These are phyloP conservation scores for Tauraco erythrolophus DNA, from an alignment of 2,113 vertebrate species.

Conservation along the genomic window DNA sequence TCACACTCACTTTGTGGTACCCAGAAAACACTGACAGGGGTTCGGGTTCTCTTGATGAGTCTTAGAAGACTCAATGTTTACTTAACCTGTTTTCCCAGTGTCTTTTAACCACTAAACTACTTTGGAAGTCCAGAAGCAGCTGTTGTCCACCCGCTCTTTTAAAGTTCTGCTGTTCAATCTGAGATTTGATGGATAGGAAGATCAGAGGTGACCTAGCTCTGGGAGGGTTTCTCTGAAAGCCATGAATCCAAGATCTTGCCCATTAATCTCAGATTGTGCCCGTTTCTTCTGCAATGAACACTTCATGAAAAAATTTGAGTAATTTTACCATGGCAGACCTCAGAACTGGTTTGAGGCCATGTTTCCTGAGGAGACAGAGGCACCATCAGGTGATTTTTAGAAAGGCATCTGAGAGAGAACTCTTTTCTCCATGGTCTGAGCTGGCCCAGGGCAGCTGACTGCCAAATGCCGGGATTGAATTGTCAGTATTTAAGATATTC, in stretches of 20 bases:
- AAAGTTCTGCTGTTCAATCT: not conserved
- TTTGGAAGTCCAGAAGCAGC: not conserved
- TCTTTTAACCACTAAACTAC: not conserved
- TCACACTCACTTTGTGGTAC: not conserved
- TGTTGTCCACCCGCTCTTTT: not conserved
- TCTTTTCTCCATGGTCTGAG: not conserved
- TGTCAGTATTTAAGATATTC: not conserved
- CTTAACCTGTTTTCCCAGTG: not conserved
- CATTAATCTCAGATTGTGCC: not conserved
- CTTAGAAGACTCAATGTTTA: not conserved
- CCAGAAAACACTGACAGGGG: not conserved
- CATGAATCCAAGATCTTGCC: not conserved
- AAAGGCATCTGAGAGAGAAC: not conserved
- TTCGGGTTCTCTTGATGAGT: not conserved
- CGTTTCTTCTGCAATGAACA: not conserved
- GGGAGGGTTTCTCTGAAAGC: not conserved
- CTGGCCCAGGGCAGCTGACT: not conserved
- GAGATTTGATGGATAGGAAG: not conserved
- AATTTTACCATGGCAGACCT: not conserved
- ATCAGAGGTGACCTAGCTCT: not conserved
- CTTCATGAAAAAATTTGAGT: not conserved
- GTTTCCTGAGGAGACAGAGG: not conserved
- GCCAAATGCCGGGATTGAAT: not conserved
- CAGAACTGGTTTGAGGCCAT: not conserved
- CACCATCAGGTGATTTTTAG: not conserved